These are phyloP conservation scores for Hormaphis cornu DNA, from an alignment of 1,140 invertebrate genomes.

Conservation along the genomic window DNA sequence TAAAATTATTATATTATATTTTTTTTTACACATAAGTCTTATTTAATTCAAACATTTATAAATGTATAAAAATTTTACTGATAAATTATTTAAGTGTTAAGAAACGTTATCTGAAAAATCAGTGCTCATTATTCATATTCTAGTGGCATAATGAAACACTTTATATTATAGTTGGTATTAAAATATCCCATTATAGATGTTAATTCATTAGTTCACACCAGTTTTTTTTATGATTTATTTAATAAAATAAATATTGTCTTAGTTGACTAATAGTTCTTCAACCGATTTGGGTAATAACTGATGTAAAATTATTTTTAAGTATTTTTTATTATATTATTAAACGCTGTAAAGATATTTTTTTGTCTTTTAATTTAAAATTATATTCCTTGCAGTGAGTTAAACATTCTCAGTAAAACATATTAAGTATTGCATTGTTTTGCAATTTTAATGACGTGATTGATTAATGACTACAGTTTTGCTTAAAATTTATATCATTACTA, in stretches of 20 bases:
- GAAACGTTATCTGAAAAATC: neutral
- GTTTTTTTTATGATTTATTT: slow-evolving; percentile 15
- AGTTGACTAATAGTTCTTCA: slow-evolving; percentile 15
- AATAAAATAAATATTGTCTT: neutral
- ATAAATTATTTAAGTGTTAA: slow-evolving; percentile 1
- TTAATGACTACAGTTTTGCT: no score
- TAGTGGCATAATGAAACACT: slow-evolving; percentile 2
- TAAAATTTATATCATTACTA: no score
- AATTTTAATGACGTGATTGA: no score
- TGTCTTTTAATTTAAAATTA: neutral
- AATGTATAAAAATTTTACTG: slow-evolving; percentile 21
- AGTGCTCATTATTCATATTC: slow-evolving; percentile 24
- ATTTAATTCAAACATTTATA: slow-evolving; percentile 4
- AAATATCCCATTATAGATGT: slow-evolving; percentile 1
- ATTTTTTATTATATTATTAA: slow-evolving; percentile 30
- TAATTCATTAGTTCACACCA: neutral
- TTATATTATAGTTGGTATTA: neutral
- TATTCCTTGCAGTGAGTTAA: no score
- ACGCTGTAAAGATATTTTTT: slow-evolving; percentile 10
- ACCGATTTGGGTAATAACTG: slow-evolving; percentile 28
- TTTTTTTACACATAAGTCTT: neutral
- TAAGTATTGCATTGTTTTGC: no score
- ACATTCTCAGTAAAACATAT: no score
- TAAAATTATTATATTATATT: neutral
- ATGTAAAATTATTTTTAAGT: slow-evolving; percentile 33